Base-by-base conservation (phyloP, 1,140 invertebrate genomes). In the Mamestra configurata region DNA sequence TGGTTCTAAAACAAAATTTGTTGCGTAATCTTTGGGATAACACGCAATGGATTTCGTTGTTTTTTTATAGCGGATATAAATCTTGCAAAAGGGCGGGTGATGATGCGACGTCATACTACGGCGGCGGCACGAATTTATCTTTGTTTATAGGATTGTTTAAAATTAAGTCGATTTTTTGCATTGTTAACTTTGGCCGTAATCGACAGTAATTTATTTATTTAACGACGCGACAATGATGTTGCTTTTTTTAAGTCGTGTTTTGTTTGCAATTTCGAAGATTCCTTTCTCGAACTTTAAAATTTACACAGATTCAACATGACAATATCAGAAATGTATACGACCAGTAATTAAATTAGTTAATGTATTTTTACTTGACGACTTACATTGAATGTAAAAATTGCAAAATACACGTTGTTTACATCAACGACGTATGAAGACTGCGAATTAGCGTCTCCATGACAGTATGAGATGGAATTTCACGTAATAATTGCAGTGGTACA, bases 51-150 rank as follows among this genome's bases (percentile, higher is more conserved):
- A 77, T 22, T 77, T 49, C 0, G 13, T 27, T 55, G 51, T 10
- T 53, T 77, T 66, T 77, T 77, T 77, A 77, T 77, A 15, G 61
- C 27, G 24, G 61, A 77, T 46, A 77, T 77, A 77, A 77, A 89
- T 90, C 85, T 86, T 87, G 55, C 49, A 68, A 87, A 40, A 88
- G 86, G 83, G 85, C 85, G 77, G 84, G 81, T 85, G 84, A 79
- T 80, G 83, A 83, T 82, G 84, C 79, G 90, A 93, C 92, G 91
- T 90, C 93, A 94, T 92, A 92, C 92, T 91, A 92, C 81, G 91
- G 87, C 88, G 61, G 59, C 86, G 86, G 88, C 89, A 90, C 87
- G 85, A 90, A 90, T 92, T 88, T 89, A 78, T 88, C 89, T 89
- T 92, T 93, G 90, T 91, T 93, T 89, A 92, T 89, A 82, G 81